Evolutionary conservation across 2,797 vertebrate genomes (phyloP).

Genomic region (Malurus leucopterus): DNA sequence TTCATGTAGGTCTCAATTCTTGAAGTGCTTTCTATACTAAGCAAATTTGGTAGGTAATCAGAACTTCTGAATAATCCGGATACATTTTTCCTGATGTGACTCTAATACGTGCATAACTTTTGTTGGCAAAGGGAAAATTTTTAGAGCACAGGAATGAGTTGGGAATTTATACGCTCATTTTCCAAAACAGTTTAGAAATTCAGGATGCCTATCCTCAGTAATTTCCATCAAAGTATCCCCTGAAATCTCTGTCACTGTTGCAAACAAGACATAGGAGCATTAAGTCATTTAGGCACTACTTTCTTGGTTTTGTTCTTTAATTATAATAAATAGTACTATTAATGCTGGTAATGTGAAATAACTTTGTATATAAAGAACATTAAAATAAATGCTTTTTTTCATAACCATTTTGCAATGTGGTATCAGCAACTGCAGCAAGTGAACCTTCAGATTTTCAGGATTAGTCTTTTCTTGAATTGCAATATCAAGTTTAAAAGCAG

Average conservation of each 20-base stretch:
- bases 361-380: slow-evolving; percentile 53
- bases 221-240: neutral
- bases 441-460: neutral
- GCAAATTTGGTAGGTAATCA: neutral
- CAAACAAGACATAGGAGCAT: slow-evolving; percentile 26
- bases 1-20: neutral
- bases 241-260: neutral
- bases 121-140: neutral
- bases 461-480: neutral
- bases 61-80: neutral
- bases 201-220: neutral
- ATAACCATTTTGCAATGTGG: slow-evolving; percentile 8
- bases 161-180: neutral
- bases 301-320: slow-evolving; percentile 12
- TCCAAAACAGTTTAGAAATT: neutral
- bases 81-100: neutral
- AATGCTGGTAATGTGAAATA: slow-evolving; percentile 26
- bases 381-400: slow-evolving; percentile 54
- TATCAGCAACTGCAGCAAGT: neutral
- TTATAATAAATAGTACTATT: slow-evolving; percentile 48
- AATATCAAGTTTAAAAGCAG: neutral
- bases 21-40: neutral
- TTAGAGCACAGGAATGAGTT: neutral
- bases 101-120: neutral
- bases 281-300: slow-evolving; percentile 52